phyloP scores from a whole-genome alignment of 2,797 vertebrate species.

The Macroramphosus scolopax region DNA sequence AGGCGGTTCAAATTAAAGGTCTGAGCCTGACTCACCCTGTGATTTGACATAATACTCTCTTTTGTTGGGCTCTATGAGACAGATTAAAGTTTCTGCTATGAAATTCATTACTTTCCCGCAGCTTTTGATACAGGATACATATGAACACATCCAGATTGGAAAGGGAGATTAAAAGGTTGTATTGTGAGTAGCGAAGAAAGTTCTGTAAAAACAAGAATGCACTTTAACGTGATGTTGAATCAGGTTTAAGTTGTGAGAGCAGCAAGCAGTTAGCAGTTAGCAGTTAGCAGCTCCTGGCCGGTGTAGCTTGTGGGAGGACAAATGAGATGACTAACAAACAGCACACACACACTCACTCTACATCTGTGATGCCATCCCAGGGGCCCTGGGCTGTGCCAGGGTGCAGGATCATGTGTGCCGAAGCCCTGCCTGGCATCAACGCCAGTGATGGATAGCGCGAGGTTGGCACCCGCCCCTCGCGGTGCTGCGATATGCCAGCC shows the following conservation, averaged over 20 bases:
- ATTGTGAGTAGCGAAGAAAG: too few species aligned
- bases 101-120: conserved; percentile 13
- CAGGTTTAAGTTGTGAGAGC: too few species aligned
- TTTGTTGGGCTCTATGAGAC: conserved; percentile 23
- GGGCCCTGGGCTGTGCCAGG: conserved; percentile 24
- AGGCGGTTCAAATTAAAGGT: conserved; percentile 38
- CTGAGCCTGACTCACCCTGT: conserved; percentile 13
- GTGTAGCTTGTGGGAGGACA: too few species aligned
- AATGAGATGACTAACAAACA: conserved; percentile 31
- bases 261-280: too few species aligned
- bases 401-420: conserved; percentile 38
- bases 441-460: conserved; percentile 47
- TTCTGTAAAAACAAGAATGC: conserved; percentile 44
- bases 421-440: conserved; percentile 47
- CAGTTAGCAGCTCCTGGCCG: too few species aligned
- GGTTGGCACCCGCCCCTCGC: conserved; percentile 16
- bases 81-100: conserved; percentile 4
- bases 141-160: conserved; percentile 10
- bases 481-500: conserved; percentile 47
- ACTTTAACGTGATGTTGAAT: too few species aligned
- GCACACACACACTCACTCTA: conserved; percentile 6
- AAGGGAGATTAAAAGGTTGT: too few species aligned
- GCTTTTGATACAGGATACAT: conserved; percentile 3
- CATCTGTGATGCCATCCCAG: conserved; percentile 12
- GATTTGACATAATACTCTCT: conserved; percentile 13